Percentiles rank a stretch among this genome's conserved stretches.
Conservation (phyloP, 2,113 vertebrate species). For the Microcebus tavaratra region DNA sequence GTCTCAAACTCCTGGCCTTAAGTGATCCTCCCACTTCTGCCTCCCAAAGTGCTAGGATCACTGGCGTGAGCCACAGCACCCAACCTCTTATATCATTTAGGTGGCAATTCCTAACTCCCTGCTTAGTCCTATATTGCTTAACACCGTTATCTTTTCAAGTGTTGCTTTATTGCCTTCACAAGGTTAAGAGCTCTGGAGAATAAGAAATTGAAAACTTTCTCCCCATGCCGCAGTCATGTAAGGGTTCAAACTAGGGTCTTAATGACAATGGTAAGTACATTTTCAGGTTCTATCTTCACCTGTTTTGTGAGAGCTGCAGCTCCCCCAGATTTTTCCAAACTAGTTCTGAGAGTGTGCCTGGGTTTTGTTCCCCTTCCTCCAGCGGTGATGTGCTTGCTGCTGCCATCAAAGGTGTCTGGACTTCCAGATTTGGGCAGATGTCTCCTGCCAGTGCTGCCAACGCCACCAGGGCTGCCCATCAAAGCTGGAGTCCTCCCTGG, state of each 20-base stretch:
- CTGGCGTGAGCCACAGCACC: no score
- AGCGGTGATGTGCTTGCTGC: not conserved
- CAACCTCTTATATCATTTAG: not conserved
- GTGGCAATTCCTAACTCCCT: not conserved
- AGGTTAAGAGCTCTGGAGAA: not conserved
- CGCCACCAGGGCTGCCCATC: not conserved
- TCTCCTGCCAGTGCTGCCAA: not conserved
- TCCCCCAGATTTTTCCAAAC: not conserved
- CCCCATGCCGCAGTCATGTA: not conserved
- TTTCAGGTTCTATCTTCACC: not conserved
- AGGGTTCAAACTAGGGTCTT: not conserved
- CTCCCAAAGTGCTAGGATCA: no score
- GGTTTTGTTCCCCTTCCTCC: not conserved
- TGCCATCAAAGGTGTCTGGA: not conserved
- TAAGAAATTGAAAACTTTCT: not conserved
- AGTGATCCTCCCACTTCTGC: no score
- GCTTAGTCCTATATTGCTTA: not conserved
- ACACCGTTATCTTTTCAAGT: not conserved
- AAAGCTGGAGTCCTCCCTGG: not conserved
- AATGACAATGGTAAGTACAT: not conserved
- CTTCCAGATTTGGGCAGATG: not conserved
- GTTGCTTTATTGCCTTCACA: not conserved
- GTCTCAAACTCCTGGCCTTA: no score
- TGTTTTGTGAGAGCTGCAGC: not conserved
- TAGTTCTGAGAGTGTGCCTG: fast-evolving